These are phyloP conservation scores for Geotrupes spiniger DNA, from an alignment of 2,888 invertebrate species.

Conservation along the genomic window DNA sequence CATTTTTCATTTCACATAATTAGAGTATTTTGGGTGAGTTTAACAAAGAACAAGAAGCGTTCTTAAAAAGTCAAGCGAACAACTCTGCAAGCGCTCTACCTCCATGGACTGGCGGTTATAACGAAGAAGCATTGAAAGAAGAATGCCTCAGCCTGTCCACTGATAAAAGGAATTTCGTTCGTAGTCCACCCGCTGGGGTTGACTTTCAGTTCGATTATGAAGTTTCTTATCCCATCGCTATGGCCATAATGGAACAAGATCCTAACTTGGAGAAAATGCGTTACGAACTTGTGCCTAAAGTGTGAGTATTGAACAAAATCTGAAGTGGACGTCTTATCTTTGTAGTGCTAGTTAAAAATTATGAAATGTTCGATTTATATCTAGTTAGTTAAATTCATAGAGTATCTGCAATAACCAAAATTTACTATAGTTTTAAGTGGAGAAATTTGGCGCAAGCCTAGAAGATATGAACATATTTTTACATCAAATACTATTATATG, in stretches of 20 bases:
- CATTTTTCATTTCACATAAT: background rate
- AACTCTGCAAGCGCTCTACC: slow-evolving; percentile 68
- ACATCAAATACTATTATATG: too few relatives aligned
- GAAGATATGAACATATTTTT: too few relatives aligned
- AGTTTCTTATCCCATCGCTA: slow-evolving; percentile 87
- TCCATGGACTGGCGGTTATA: slow-evolving; percentile 94
- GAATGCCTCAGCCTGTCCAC: slow-evolving; percentile 93
- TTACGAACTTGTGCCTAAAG: slow-evolving; percentile 98
- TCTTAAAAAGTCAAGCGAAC: slow-evolving; percentile 82
- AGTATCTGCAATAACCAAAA: too few relatives aligned
- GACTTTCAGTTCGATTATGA: slow-evolving; percentile 96
- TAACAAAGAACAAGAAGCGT: slow-evolving; percentile 95
- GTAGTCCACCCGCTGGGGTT: slow-evolving; percentile 93
- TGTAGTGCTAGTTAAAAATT: too few relatives aligned
- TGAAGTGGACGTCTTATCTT: too few relatives aligned
- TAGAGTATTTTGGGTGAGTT: slow-evolving; percentile 97
- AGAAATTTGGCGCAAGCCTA: too few relatives aligned
- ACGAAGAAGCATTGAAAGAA: slow-evolving; percentile 90
- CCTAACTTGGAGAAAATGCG: slow-evolving; percentile 97
- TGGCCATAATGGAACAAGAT: slow-evolving; percentile 93
- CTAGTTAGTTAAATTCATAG: too few relatives aligned
- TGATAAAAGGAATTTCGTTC: slow-evolving; percentile 95
- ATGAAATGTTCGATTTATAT: background rate
- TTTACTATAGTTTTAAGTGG: too few relatives aligned
- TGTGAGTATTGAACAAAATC: slow-evolving; percentile 72